Base-by-base conservation (phyloP, 2,113 vertebrate genomes). In the Plecturocebus donacophilus region DNA sequence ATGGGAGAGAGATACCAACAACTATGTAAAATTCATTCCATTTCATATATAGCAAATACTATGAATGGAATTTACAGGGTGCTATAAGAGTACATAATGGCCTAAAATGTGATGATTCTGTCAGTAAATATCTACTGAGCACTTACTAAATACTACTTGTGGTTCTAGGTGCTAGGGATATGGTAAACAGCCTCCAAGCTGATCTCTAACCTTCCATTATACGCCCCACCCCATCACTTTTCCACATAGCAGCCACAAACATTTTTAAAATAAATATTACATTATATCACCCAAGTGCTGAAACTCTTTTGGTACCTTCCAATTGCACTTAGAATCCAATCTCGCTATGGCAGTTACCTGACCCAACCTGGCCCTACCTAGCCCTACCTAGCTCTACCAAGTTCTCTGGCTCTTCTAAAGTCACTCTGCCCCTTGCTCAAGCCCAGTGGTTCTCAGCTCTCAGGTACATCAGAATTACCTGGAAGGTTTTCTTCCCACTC, bases 81-180 rank as follows among this genome's bases (percentile, higher is more conserved):
- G 75, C 42, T 23, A 3, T 35, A 76, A 88, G 85, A 45, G 16
- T 12, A 45, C 17, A 16, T 1, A 25, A 38, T 17, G 7, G 38
- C 58, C 38, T 61, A 49, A 79, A 94, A 80, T 40, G 73, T 75
- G 83, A 66, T 49, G 75, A 56, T 80, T 70, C 77, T 79, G 81
- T 25, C 21, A n/a, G 42, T 20, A 90, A 66, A 77, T 45, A 38
- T 35, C 82, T 87, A 61, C 58, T 83, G 47, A 73, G 64, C 30
- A 70, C 20, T 25, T 54, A 25, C 47, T 54, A 17, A n/a, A n/a
- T 8, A 17, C 23, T 25, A 70, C 56, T 8, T n/a, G 35, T 12
- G 45, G 54, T 13, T 66, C 76, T 66, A 30, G 68, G 52, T 35
- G 52, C 54, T 38, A 27, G 3, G 13, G n/a, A 75, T 35, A 35